Evolutionary conservation across 2,888 invertebrate species (phyloP).

Genomic region (Acholoe squamosa): DNA sequence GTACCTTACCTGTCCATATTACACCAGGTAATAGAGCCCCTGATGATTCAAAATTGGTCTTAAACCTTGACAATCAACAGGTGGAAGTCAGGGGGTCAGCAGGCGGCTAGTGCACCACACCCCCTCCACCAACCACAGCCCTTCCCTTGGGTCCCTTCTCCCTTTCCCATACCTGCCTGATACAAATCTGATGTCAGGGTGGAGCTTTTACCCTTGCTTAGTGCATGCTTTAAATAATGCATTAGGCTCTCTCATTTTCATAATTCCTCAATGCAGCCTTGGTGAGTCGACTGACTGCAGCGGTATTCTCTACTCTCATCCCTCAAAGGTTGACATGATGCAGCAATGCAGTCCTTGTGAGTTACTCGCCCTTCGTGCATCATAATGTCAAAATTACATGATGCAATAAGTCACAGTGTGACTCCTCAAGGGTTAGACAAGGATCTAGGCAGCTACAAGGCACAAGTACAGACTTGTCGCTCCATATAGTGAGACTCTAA

Average conservation of each 20-base stretch:
- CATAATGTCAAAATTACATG: no score
- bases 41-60: conserved; percentile 41
- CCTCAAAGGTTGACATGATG: no score
- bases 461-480: no score
- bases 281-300: neutral
- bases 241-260: neutral
- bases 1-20: conserved; percentile 16
- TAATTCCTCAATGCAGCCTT: neutral
- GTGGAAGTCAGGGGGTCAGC: conserved; percentile 4
- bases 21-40: neutral
- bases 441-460: no score
- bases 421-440: no score
- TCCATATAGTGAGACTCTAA: no score
- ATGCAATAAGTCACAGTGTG: no score
- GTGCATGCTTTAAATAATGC: no score
- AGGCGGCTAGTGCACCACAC: neutral
- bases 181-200: neutral
- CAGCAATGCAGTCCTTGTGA: no score
- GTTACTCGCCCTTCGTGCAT: no score
- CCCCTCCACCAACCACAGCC: neutral
- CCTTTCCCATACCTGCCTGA: neutral
- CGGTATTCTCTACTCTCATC: neutral
- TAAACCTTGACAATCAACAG: conserved; percentile 1
- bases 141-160: neutral
- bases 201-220: no score